Percentiles rank a stretch among this genome's conserved stretches.
Evolutionary conservation across 2,113 vertebrate species (phyloP).

Genomic region (Ancistrus triradiatus): DNA sequence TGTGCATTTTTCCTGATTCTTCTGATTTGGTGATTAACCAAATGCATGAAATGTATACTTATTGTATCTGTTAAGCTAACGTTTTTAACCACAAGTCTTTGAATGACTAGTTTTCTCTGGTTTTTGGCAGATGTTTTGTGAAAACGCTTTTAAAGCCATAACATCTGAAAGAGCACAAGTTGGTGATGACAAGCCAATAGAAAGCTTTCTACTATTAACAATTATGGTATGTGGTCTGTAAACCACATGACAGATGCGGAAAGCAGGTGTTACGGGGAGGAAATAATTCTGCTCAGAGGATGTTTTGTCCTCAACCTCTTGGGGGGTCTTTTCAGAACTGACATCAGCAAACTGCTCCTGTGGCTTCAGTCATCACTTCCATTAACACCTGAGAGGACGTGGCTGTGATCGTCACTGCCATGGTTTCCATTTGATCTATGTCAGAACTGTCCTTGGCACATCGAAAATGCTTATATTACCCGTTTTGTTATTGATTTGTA

Average conservation of each 20-base stretch:
- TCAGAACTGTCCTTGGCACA: too few species aligned
- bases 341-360: conserved; percentile 29
- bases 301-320: conserved; percentile 53
- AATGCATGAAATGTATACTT: too few species aligned
- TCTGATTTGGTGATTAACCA: too few species aligned
- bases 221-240: conserved; percentile 15
- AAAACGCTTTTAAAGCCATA: too few species aligned
- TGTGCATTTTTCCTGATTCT: too few species aligned
- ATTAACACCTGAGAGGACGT: conserved; percentile 39
- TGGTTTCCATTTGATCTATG: conserved; percentile 11
- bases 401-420: conserved; percentile 26
- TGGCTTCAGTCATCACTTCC: conserved; percentile 39
- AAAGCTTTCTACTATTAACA: conserved; percentile 12
- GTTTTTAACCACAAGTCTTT: too few species aligned
- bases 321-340: conserved; percentile 49
- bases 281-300: conserved; percentile 54
- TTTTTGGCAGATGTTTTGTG: too few species aligned
- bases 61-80: too few species aligned
- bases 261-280: conserved; percentile 54
- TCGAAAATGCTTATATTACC: too few species aligned
- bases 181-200: not conserved
- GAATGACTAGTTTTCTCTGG: too few species aligned
- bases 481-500: too few species aligned
- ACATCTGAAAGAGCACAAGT: not conserved
- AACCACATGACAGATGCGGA: conserved; percentile 39